Conservation (phyloP, 2,113 vertebrate genomes). For the Mesocricetus auratus region DNA sequence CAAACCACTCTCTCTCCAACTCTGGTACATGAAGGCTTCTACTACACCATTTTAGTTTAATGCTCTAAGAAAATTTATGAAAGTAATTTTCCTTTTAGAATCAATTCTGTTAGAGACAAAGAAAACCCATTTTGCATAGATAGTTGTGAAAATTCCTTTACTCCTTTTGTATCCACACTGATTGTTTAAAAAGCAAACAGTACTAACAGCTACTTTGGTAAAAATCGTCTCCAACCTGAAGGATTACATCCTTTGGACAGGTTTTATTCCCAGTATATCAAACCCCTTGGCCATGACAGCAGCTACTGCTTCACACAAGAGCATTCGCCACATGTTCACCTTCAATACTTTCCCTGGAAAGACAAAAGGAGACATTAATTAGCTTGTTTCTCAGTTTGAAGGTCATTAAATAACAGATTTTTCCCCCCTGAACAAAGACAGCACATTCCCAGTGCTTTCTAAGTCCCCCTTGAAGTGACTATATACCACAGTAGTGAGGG, state of each 20-base stretch:
- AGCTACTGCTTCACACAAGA: conserved; percentile 96
- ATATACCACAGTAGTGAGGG: not conserved
- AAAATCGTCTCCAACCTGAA: conserved; percentile 61
- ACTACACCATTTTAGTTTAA: not conserved
- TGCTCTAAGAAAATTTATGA: not conserved
- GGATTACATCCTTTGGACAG: conserved; percentile 95
- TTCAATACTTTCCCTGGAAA: conserved; percentile 93
- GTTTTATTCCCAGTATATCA: conserved; percentile 95
- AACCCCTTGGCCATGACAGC: conserved; percentile 96
- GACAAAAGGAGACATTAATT: not conserved
- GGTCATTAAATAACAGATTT: conserved; percentile 7
- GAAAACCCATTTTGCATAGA: conserved; percentile 36
- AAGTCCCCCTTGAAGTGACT: not conserved
- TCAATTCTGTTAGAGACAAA: conserved; percentile 1
- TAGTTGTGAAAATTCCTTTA: conserved; percentile 73
- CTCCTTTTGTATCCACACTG: conserved; percentile 63
- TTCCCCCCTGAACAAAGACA: not conserved
- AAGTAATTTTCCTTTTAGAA: conserved; percentile 11
- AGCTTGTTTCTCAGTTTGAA: not conserved
- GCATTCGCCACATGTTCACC: conserved; percentile 97
- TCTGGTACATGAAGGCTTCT: not conserved
- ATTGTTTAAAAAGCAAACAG: conserved; percentile 73
- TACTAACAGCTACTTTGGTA: conserved; percentile 74
- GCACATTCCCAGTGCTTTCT: not conserved
- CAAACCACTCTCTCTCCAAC: not conserved